A percentile compares a stretch with the other conserved stretches of the same genome.
Conservation (phyloP, 2,113 vertebrate genomes). For the Oryzias woworae region DNA sequence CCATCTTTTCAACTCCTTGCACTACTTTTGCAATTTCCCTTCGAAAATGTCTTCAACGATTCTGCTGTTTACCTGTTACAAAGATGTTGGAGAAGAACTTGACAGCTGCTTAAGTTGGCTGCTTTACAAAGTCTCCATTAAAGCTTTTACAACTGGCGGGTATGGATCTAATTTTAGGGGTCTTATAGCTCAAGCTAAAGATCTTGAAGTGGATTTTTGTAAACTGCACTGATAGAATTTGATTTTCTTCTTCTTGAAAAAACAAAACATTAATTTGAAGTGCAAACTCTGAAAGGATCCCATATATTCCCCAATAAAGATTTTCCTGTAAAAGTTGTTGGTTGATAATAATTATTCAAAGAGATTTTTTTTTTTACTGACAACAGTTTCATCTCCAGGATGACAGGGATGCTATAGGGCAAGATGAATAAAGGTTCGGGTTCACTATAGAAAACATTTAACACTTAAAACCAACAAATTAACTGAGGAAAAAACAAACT, state of each 20-base stretch:
- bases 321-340: no score
- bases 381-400: no score
- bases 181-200: conserved; percentile 8
- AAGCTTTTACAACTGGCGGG: neutral
- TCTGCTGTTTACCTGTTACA: conserved; percentile 16
- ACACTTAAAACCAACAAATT: no score
- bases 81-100: conserved; percentile 16
- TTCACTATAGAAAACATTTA: no score
- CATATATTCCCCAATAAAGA: neutral
- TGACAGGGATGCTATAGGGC: no score
- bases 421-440: no score
- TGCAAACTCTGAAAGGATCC: neutral
- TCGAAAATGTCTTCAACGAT: conserved; percentile 8
- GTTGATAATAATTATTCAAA: no score
- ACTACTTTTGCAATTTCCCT: conserved; percentile 18
- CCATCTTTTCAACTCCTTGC: conserved; percentile 34
- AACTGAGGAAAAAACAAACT: no score
- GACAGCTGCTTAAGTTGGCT: conserved; percentile 4
- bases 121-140: neutral
- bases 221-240: neutral
- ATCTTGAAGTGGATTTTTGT: neutral
- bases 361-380: no score
- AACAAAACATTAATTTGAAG: neutral
- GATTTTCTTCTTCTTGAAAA: neutral
- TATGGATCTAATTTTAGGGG: neutral